These are phyloP conservation scores for Tortrix viridana DNA, from an alignment of 2,888 invertebrate genomes.

Conservation along the genomic window DNA sequence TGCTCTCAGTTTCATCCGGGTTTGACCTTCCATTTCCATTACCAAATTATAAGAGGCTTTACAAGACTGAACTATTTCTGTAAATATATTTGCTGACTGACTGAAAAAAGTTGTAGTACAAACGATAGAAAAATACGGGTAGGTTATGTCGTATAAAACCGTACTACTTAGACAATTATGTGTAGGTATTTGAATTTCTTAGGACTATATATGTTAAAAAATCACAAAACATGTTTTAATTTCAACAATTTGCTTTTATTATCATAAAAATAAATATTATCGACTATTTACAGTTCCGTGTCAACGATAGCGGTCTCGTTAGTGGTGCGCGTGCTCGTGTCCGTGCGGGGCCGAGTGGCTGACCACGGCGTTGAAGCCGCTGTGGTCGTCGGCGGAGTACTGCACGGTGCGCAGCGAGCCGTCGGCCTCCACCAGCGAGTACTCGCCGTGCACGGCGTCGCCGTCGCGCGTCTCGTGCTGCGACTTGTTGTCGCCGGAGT, in stretches of 20 bases:
- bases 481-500: slow-evolving; percentile 85
- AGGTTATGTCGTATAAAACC: too few species aligned
- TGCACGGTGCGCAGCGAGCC: slow-evolving; percentile 81
- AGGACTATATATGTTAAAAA: not conserved
- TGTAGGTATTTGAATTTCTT: too few species aligned
- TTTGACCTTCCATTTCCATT: too few species aligned
- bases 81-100: too few species aligned
- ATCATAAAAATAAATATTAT: slow-evolving; percentile 40
- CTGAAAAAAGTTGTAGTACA: too few species aligned
- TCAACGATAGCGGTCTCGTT: slow-evolving; percentile 35
- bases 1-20: too few species aligned
- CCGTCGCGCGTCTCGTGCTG: slow-evolving; percentile 85
- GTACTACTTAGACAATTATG: too few species aligned
- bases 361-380: slow-evolving; percentile 77
- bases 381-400: slow-evolving; percentile 82
- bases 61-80: too few species aligned
- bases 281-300: slow-evolving; percentile 39
- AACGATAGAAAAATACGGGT: too few species aligned
- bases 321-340: slow-evolving; percentile 57
- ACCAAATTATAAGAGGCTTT: too few species aligned
- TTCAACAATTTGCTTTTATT: slow-evolving; percentile 37
- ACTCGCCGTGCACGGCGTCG: slow-evolving; percentile 84
- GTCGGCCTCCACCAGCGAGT: slow-evolving; percentile 76
- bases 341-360: slow-evolving; percentile 65
- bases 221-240: not conserved